Evolutionary conservation across 2,113 vertebrate genomes (phyloP), one percentile per base, ranked within the genome.

Genomic region (Nestor notabilis): DNA sequence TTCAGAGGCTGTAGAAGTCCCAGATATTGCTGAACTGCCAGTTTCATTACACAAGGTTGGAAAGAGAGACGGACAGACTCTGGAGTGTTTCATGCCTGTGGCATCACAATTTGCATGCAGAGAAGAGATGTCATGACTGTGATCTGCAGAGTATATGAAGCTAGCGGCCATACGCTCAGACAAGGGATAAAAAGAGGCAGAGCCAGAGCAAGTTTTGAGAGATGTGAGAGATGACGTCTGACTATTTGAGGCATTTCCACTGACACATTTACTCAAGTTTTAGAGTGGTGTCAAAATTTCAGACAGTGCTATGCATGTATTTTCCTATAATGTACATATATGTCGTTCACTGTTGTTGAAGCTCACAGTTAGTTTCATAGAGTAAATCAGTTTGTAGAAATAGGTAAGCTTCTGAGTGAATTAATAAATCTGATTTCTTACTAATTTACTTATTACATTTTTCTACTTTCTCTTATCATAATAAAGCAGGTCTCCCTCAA

Each of bases 231-330:
- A n/a, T 28, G 37, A 17, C 13, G 5, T 70, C 21, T 43, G 53
- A 28, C 21, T 8, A 50, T 15, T 5, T 52, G 5, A 1, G 35
- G 61, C 17, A 8, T 46, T 44, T 25, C 33, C 81, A 25, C 27
- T 29, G 49, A 8, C 1, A 18, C 2, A 1, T 5, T 69, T 19
- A 5, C 31, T 69, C 1, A 7, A 17, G 70, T 1, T 71, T 71
- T 2, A 29, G 15, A 13, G 17, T 1, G 11, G 8, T 66, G 29
- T 52, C 52, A 39, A 35, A 29, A 50, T 66, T 33, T 33, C 35
- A 24, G 28, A 13, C 15, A 68, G 28, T 20, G 55, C 14, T 44
- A 13, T 0, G 1, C 29, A 2, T 8, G 49, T 56, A 4, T 6
- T 70, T 60, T 69, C 44, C 52, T 77, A 35, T 6, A 47, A 17